Evolutionary conservation across 2,113 vertebrate genomes (phyloP).

Genomic region (Mormyrus iriodes): DNA sequence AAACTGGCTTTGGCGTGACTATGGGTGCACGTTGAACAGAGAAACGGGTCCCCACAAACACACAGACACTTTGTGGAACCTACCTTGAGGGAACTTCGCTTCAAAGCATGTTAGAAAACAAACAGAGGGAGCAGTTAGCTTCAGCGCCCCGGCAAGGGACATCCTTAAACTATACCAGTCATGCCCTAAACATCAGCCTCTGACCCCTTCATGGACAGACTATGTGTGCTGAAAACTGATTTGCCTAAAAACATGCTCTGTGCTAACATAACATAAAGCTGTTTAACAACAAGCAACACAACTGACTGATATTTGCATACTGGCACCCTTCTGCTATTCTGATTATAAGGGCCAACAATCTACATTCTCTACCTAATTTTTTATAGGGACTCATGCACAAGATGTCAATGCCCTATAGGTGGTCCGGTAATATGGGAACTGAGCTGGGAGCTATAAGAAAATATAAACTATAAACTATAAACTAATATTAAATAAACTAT

Average conservation of each 20-base stretch:
- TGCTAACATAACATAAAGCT: neutral
- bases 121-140: slow-evolving; percentile 30
- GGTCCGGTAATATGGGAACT: neutral
- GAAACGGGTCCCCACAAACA: slow-evolving; percentile 50
- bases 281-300: neutral
- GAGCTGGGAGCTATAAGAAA: neutral
- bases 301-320: neutral
- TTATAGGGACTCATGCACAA: neutral
- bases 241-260: neutral
- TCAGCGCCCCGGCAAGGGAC: neutral
- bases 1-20: slow-evolving; percentile 3
- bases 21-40: slow-evolving; percentile 23
- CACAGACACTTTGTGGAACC: slow-evolving; percentile 40
- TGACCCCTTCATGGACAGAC: neutral
- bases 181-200: neutral
- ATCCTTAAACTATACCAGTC: neutral
- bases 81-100: slow-evolving; percentile 65
- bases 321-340: neutral
- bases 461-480: too few relatives aligned
- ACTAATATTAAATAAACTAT: too few relatives aligned
- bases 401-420: neutral
- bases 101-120: slow-evolving; percentile 57
- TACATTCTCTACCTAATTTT: neutral
- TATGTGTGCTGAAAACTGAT: neutral
- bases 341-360: neutral